Base-by-base conservation (phyloP, 2,888 invertebrate genomes). In the Leucoma salicis region DNA sequence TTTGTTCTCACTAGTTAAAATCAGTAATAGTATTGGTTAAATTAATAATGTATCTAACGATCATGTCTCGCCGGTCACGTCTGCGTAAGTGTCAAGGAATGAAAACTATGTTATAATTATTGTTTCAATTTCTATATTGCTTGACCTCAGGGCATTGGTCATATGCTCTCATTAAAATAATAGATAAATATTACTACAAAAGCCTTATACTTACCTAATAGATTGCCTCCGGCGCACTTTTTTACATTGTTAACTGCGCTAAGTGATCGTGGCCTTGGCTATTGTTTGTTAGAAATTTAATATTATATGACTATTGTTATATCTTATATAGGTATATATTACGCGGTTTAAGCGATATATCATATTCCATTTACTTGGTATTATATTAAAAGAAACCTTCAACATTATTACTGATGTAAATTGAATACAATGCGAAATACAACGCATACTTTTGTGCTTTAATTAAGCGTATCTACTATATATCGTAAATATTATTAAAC, bases 161-260 rank as follows among this genome's bases (percentile, higher is more conserved):
- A 35, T 49, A 18, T 28, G 18, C 32, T 39, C 54, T 58, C 63
- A 62, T 67, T 66, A 63, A 63, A n/a, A 52, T 66, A 63, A 72
- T 66, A 66, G 59, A 57, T 66, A 66, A 64, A 53, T 52, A 45
- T 40, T 54, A 51, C 46, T 47, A 53, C 62, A 67, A 55, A 45
- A 46, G 57, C 61, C 3, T 18, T 18, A 18, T 7, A 59, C 52
- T 47, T 63, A n/a, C n/a, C n/a, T n/a, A n/a, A 60, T 54, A 42
- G 33, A 49, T 31, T 47, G 58, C 58, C 58, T 36, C 45, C 33
- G 47, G 62, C 49, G 21, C 46, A 13, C 3, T 35, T 61, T 60
- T 58, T 60, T 53, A 18, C 18, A 1, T 13, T 13, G n/a, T 6
- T 29, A 5, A 13, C 29, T 29, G 13, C n/a, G 2, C 4, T 29